Conservation (phyloP, 2,797 vertebrate genomes). For the Amphiprion clarkii region DNA sequence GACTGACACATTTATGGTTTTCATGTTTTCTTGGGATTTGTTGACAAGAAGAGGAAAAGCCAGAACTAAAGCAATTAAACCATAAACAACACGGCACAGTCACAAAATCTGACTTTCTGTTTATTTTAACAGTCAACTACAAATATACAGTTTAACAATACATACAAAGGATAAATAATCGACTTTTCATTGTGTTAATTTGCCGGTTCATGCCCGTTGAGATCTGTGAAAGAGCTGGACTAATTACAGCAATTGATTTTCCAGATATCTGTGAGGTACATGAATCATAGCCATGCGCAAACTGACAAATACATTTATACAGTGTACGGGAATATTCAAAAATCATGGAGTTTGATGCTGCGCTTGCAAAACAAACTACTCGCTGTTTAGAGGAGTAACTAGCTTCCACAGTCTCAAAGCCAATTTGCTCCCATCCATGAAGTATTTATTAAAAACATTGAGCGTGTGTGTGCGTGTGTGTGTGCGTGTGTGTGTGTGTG, state of each 20-base stretch:
- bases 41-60: background rate
- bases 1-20: background rate
- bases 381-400: conserved; percentile 38
- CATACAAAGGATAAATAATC: background rate
- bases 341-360: conserved; percentile 40
- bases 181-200: conserved; percentile 18
- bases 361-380: conserved; percentile 42
- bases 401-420: conserved; percentile 39
- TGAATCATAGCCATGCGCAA: conserved; percentile 9
- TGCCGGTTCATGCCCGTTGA: conserved; percentile 1
- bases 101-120: background rate
- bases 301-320: conserved; percentile 19
- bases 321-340: conserved; percentile 23
- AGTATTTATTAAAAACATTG: conserved; percentile 70
- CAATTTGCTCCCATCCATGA: conserved; percentile 55
- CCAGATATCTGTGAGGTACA: conserved; percentile 25
- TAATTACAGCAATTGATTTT: conserved; percentile 13
- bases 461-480: conserved; percentile 32
- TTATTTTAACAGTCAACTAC: background rate
- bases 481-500: conserved; percentile 18
- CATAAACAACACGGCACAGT: background rate
- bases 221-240: conserved; percentile 15
- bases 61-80: background rate
- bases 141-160: background rate
- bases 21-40: background rate